A percentile compares a stretch with the other conserved stretches of the same genome.
These are phyloP conservation scores for Callosobruchus maculatus DNA, from an alignment of 2,888 invertebrate genomes.

Conservation along the genomic window DNA sequence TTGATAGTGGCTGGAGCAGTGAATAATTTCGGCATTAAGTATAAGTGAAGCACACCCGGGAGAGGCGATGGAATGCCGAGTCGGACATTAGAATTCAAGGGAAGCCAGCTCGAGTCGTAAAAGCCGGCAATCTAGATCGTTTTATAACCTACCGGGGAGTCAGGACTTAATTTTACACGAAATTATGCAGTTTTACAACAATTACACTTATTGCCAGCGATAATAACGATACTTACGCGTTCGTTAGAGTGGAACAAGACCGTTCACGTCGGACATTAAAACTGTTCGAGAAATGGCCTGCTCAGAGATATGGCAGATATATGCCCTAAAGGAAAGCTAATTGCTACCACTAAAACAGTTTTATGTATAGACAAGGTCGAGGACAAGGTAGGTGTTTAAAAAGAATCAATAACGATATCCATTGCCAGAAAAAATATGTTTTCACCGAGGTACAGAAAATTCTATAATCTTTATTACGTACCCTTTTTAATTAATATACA, in stretches of 20 bases:
- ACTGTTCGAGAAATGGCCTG: slow-evolving; percentile 19
- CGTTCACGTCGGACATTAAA: slow-evolving; percentile 19
- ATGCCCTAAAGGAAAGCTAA: not conserved
- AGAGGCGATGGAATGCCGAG: slow-evolving; percentile 30
- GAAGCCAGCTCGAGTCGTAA: slow-evolving; percentile 29
- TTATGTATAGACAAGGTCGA: no score
- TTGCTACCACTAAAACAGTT: not conserved
- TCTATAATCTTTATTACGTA: no score
- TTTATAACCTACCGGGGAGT: slow-evolving; percentile 34
- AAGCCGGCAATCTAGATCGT: slow-evolving; percentile 19
- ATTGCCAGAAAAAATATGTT: no score
- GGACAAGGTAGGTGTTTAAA: no score
- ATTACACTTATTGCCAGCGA: not conserved
- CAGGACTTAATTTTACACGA: slow-evolving; percentile 25
- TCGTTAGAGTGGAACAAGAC: not conserved
- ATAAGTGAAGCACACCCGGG: slow-evolving; percentile 21
- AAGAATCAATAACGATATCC: no score
- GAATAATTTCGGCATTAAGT: slow-evolving; percentile 31
- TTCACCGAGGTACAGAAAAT: no score
- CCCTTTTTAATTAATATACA: no score
- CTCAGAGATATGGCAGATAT: not conserved
- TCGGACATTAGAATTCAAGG: slow-evolving; percentile 35
- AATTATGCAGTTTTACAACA: not conserved
- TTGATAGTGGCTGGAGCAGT: slow-evolving; percentile 22
- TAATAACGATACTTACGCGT: not conserved